These are phyloP conservation scores for Lasius fuliginosus DNA, from an alignment of 2,888 invertebrate genomes.

Conservation along the genomic window DNA sequence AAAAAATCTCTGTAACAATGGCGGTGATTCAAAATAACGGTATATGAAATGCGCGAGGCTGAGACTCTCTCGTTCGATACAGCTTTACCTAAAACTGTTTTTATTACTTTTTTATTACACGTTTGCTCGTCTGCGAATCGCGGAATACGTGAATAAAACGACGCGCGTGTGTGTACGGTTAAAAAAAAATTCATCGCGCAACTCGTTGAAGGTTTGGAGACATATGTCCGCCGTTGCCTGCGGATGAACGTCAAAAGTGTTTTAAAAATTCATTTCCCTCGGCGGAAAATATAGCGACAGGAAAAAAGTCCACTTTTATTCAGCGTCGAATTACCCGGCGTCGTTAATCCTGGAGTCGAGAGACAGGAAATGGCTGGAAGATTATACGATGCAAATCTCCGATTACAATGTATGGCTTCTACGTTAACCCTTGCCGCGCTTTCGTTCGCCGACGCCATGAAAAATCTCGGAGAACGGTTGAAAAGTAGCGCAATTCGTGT, in stretches of 20 bases:
- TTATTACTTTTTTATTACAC: slow-evolving; percentile 56
- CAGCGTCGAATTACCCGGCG: slow-evolving; percentile 65
- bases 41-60: slow-evolving; percentile 37
- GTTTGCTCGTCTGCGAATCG: slow-evolving; percentile 32
- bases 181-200: slow-evolving; percentile 45
- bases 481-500: slow-evolving; percentile 62
- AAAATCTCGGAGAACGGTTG: slow-evolving; percentile 49
- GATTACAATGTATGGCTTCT: slow-evolving; percentile 67
- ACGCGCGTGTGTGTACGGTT: neutral
- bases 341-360: slow-evolving; percentile 53
- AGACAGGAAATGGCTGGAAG: slow-evolving; percentile 62
- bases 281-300: slow-evolving; percentile 25
- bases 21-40: slow-evolving; percentile 41
- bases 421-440: slow-evolving; percentile 49
- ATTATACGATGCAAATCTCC: slow-evolving; percentile 73
- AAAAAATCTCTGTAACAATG: slow-evolving; percentile 39
- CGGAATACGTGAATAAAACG: slow-evolving; percentile 33
- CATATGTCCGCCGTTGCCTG: slow-evolving; percentile 51
- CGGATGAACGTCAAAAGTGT: slow-evolving; percentile 55
- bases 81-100: slow-evolving; percentile 58
- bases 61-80: slow-evolving; percentile 41
- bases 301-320: slow-evolving; percentile 47
- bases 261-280: slow-evolving; percentile 54
- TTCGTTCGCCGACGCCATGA: slow-evolving; percentile 40
- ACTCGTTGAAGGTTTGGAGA: slow-evolving; percentile 52